Evolutionary conservation across 1,140 invertebrate species (phyloP).

Genomic region (Polypedilum pembai): DNA sequence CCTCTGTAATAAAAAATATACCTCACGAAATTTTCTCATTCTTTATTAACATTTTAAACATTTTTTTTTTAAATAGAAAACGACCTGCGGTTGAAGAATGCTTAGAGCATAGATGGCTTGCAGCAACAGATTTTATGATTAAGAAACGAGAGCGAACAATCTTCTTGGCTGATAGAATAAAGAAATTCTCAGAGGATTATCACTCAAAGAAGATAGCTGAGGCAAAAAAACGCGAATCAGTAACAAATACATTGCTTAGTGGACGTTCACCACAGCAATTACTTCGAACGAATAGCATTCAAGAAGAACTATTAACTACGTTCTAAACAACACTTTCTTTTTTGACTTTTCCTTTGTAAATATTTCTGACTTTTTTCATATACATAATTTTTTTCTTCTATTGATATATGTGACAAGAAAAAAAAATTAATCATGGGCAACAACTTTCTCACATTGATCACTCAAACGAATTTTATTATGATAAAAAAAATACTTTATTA

Average conservation of each 20-base stretch:
- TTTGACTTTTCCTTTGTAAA: conserved; percentile 27
- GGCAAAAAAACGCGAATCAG: conserved; percentile 51
- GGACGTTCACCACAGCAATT: conserved; percentile 51
- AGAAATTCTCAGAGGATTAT: conserved; percentile 70
- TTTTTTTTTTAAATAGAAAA: conserved; percentile 57
- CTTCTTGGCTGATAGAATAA: conserved; percentile 54
- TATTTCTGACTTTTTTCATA: conserved; percentile 22
- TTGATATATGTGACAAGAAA: not conserved
- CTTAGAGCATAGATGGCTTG: conserved; percentile 90
- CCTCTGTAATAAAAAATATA: conserved; percentile 82
- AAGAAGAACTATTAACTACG: conserved; percentile 66
- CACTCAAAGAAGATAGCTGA: conserved; percentile 54
- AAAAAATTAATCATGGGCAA: conserved; percentile 2
- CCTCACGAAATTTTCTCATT: too few species aligned
- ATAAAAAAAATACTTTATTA: not conserved
- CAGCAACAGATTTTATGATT: conserved; percentile 85
- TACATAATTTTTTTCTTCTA: not conserved
- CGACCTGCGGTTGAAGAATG: conserved; percentile 88
- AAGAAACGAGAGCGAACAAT: conserved; percentile 83
- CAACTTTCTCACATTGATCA: not conserved
- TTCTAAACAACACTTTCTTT: conserved; percentile 34
- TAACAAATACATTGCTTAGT: conserved; percentile 41
- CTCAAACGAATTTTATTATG: not conserved
- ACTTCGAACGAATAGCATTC: conserved; percentile 68
- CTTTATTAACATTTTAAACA: too few species aligned